Evolutionary conservation across 2,113 vertebrate species (phyloP).

Genomic region (Pterocles burchelli): DNA sequence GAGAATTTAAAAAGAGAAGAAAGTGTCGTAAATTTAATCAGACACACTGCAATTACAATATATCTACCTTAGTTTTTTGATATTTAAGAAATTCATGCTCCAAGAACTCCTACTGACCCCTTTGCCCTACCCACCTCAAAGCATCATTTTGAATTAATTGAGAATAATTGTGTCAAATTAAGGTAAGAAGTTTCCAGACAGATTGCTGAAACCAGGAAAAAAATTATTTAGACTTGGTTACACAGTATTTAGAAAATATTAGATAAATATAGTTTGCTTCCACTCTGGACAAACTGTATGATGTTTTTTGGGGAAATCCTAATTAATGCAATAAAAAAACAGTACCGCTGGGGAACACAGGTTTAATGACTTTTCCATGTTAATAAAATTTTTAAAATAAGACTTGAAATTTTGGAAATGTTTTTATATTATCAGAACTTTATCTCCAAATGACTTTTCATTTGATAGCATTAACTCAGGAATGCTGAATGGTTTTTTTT

Average conservation of each 20-base stretch:
- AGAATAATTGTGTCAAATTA: background rate
- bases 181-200: background rate
- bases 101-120: background rate
- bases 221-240: background rate
- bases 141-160: background rate
- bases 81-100: background rate
- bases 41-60: background rate
- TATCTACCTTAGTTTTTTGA: background rate
- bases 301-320: background rate
- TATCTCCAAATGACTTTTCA: background rate
- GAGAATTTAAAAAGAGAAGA: background rate
- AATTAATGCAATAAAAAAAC: background rate
- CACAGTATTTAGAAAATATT: background rate
- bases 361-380: background rate
- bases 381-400: background rate
- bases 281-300: background rate
- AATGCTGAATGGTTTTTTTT: background rate
- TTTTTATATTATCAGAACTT: background rate
- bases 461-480: background rate
- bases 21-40: background rate
- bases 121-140: background rate
- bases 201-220: background rate
- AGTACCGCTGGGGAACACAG: background rate
- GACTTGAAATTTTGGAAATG: background rate
- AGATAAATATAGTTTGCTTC: background rate